Percentiles rank a stretch among this genome's conserved stretches.
Evolutionary conservation across 2,888 invertebrate species (phyloP).

Genomic region (Limnephilus rhombicus): DNA sequence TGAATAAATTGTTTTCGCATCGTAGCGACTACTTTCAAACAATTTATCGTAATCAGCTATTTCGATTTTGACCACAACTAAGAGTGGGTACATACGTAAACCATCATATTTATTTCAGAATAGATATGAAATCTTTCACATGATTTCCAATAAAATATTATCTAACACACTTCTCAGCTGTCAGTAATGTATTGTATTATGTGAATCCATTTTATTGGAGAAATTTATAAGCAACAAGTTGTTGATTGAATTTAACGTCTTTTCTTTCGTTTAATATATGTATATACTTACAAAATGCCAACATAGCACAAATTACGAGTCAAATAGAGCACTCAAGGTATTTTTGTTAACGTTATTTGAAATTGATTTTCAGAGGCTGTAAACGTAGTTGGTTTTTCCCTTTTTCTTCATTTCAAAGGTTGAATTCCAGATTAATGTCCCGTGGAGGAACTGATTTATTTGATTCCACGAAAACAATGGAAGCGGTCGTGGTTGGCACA

Average conservation of each 20-base stretch:
- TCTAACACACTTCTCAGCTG: neutral
- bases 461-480: neutral
- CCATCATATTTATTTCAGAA: neutral
- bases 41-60: neutral
- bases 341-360: neutral
- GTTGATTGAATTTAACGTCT: neutral
- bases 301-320: neutral
- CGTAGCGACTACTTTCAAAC: neutral
- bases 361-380: neutral
- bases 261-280: neutral
- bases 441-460: slow-evolving; percentile 4
- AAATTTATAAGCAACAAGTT: neutral
- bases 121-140: neutral
- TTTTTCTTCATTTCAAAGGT: neutral
- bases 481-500: slow-evolving; percentile 18
- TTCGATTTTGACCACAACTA: neutral
- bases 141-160: neutral
- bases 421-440: slow-evolving; percentile 22
- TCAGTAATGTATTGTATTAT: neutral
- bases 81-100: neutral
- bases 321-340: neutral
- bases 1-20: neutral
- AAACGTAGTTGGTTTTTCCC: neutral
- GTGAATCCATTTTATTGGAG: neutral
- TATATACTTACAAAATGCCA: neutral